Conservation (phyloP, 2,888 invertebrate genomes). For the Morpho helenor region DNA sequence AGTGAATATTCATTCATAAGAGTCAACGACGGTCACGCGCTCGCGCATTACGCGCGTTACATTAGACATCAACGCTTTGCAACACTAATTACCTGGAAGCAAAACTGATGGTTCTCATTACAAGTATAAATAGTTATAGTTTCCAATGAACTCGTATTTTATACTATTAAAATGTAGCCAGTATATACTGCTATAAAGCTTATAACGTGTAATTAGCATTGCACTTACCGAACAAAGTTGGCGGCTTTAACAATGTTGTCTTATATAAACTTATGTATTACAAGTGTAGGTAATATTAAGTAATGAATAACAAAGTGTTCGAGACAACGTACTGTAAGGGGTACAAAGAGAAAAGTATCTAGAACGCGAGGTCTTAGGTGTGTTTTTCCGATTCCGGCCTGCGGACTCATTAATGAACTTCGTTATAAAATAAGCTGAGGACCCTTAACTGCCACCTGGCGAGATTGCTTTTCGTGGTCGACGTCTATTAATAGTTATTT, state of each 20-base stretch:
- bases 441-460: conserved; percentile 68
- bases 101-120: conserved; percentile 21
- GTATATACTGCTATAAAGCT: conserved; percentile 14
- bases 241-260: conserved; percentile 16
- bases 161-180: conserved; percentile 12
- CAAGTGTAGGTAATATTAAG: conserved; percentile 45
- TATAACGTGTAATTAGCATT: conserved; percentile 21
- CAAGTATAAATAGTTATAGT: conserved; percentile 13
- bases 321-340: conserved; percentile 23
- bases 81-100: conserved; percentile 27
- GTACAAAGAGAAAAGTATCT: conserved; percentile 43
- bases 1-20: conserved; percentile 42
- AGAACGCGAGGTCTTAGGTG: conserved; percentile 35
- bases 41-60: conserved; percentile 37
- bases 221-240: conserved; percentile 14
- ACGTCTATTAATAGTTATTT: conserved; percentile 71
- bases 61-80: conserved; percentile 50
- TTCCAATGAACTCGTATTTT: conserved; percentile 12
- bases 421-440: conserved; percentile 71
- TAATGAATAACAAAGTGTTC: conserved; percentile 62
- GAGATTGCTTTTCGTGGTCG: conserved; percentile 75
- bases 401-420: conserved; percentile 61
- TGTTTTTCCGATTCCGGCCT: conserved; percentile 41
- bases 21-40: conserved; percentile 35
- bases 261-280: conserved; percentile 19